phyloP scores from a whole-genome alignment of 2,888 invertebrate species.

The Ctenicera cuprea region DNA sequence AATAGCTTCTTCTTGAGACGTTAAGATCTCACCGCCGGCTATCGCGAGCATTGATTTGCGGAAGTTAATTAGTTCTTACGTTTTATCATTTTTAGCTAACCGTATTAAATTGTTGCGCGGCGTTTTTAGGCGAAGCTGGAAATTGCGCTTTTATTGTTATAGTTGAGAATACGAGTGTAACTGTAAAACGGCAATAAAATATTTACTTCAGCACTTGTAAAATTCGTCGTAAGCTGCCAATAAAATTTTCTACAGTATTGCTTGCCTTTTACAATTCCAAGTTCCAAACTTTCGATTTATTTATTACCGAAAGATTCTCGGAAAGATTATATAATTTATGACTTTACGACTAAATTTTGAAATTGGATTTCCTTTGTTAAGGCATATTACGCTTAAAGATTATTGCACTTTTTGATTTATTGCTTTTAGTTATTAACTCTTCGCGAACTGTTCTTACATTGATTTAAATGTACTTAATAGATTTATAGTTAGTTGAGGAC shows the following conservation, averaged over 20 bases:
- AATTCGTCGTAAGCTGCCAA: slow-evolving; percentile 45
- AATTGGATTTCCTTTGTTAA: slow-evolving; percentile 38
- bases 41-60: background rate
- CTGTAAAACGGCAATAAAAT: slow-evolving; percentile 43
- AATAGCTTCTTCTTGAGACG: slow-evolving; percentile 8
- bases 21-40: background rate
- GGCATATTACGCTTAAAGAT: slow-evolving; percentile 15
- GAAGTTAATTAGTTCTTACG: slow-evolving; percentile 10
- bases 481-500: background rate
- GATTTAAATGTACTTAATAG: background rate
- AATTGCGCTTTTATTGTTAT: slow-evolving; percentile 25
- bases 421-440: slow-evolving; percentile 8
- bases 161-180: slow-evolving; percentile 28
- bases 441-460: background rate
- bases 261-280: slow-evolving; percentile 34
- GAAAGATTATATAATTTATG: slow-evolving; percentile 42
- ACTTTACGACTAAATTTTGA: slow-evolving; percentile 33
- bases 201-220: slow-evolving; percentile 49
- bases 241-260: slow-evolving; percentile 39
- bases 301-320: slow-evolving; percentile 41
- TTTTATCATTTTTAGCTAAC: slow-evolving; percentile 22
- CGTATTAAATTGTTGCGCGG: slow-evolving; percentile 2
- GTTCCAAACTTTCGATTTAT: slow-evolving; percentile 41
- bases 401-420: slow-evolving; percentile 28
- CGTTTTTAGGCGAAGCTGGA: slow-evolving; percentile 22